Percentiles rank a stretch among this genome's conserved stretches.
These are phyloP conservation scores for Helarctos malayanus DNA, from an alignment of 2,797 vertebrate genomes.

Conservation along the genomic window DNA sequence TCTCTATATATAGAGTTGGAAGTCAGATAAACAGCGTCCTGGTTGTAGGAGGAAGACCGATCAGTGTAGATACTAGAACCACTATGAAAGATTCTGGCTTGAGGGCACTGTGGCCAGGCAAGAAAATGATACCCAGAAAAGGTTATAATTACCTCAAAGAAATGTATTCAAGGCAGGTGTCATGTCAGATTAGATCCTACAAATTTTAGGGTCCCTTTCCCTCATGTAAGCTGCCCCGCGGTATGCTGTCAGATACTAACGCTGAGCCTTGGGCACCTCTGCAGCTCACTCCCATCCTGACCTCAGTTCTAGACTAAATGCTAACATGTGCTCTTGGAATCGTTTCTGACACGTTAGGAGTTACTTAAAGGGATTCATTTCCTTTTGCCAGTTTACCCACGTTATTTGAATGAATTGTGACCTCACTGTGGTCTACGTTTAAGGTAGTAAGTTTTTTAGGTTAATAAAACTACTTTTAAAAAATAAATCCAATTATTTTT, in stretches of 20 bases:
- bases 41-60: background rate
- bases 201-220: background rate
- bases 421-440: background rate
- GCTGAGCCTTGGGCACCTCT: background rate
- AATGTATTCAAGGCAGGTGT: background rate
- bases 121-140: background rate
- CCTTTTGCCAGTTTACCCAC: background rate
- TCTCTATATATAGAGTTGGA: background rate
- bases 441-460: background rate
- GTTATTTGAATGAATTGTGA: background rate
- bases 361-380: background rate
- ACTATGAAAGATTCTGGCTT: background rate
- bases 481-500: background rate
- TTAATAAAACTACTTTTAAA: constrained; percentile 50
- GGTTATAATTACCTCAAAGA: background rate
- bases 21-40: background rate
- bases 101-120: background rate
- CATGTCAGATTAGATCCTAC: background rate
- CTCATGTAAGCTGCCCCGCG: background rate
- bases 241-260: background rate
- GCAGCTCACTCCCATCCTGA: background rate
- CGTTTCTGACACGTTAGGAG: background rate
- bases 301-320: background rate
- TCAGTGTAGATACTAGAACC: background rate
- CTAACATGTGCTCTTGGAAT: background rate